A percentile compares a stretch with the other conserved stretches of the same genome.
phyloP scores from a whole-genome alignment of 2,113 vertebrate species.

The Fulica atra region DNA sequence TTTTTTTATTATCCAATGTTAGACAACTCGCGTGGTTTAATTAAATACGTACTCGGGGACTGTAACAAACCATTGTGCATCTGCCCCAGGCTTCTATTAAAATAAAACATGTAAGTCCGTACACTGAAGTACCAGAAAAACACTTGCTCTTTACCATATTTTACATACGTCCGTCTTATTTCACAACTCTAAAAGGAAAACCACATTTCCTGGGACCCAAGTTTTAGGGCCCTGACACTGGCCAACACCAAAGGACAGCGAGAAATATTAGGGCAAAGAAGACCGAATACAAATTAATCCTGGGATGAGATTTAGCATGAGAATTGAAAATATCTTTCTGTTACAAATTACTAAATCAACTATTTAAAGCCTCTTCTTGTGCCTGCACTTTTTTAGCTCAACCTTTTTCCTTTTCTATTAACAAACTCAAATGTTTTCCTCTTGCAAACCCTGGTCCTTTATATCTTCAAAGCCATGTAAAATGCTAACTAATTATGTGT shows the following conservation, averaged over 20 bases:
- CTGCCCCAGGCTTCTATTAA: not conserved
- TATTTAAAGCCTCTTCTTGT: not conserved
- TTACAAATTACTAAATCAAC: not conserved
- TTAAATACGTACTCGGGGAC: not conserved
- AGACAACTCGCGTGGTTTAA: not conserved
- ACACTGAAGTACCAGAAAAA: not conserved
- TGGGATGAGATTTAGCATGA: not conserved
- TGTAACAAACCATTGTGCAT: not conserved
- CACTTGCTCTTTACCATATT: not conserved
- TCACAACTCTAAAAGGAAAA: not conserved
- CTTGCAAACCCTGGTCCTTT: not conserved
- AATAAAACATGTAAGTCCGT: not conserved
- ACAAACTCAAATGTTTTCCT: conserved; percentile 40
- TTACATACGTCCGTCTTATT: not conserved
- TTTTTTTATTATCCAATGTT: not conserved
- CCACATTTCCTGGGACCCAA: not conserved
- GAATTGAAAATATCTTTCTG: not conserved
- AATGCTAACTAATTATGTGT: conserved; percentile 53
- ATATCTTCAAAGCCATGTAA: conserved; percentile 38
- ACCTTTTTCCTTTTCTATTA: not conserved
- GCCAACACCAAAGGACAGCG: not conserved
- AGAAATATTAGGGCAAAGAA: not conserved
- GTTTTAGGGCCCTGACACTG: not conserved
- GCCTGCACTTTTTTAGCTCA: not conserved
- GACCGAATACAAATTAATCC: not conserved